These are phyloP conservation scores for Cottus gobio DNA, from an alignment of 2,113 vertebrate species.

Conservation along the genomic window DNA sequence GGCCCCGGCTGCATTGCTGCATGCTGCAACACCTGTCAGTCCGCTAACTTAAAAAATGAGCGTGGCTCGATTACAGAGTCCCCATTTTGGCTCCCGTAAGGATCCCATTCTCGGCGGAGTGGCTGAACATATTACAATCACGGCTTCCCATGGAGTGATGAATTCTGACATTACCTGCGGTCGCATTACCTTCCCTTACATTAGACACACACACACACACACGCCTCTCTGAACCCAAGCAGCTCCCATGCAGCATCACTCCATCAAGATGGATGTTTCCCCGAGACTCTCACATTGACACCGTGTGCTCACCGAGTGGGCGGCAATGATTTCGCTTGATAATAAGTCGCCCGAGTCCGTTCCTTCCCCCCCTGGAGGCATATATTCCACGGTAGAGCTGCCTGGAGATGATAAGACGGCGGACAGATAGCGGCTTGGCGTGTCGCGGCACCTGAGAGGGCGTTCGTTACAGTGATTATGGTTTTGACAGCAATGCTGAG, in stretches of 20 bases:
- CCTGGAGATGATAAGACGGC: slow-evolving; percentile 51
- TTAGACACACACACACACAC: slow-evolving; percentile 10
- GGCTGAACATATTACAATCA: background rate
- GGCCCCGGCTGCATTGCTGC: background rate
- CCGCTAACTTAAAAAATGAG: background rate
- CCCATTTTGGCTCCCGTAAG: background rate
- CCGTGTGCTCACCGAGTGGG: slow-evolving; percentile 33
- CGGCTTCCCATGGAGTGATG: slow-evolving; percentile 35
- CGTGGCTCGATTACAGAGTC: slow-evolving; percentile 10
- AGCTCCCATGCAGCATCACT: background rate
- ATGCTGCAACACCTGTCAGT: background rate
- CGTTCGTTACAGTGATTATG: slow-evolving; percentile 46
- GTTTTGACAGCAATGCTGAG: slow-evolving; percentile 50
- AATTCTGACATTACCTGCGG: slow-evolving; percentile 28
- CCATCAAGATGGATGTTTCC: slow-evolving; percentile 25
- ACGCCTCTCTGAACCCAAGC: slow-evolving; percentile 17
- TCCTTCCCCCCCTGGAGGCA: slow-evolving; percentile 37
- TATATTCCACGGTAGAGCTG: slow-evolving; percentile 59
- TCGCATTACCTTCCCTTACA: background rate
- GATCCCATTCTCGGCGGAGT: slow-evolving; percentile 9
- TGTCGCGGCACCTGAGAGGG: slow-evolving; percentile 50
- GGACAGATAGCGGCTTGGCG: slow-evolving; percentile 29
- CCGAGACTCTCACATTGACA: slow-evolving; percentile 43
- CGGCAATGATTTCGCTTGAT: slow-evolving; percentile 54
- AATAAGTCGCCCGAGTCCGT: slow-evolving; percentile 58